A percentile compares a stretch with the other conserved stretches of the same genome.
These are phyloP conservation scores for Pemphredon lugubris DNA, from an alignment of 2,888 invertebrate genomes.

Conservation along the genomic window DNA sequence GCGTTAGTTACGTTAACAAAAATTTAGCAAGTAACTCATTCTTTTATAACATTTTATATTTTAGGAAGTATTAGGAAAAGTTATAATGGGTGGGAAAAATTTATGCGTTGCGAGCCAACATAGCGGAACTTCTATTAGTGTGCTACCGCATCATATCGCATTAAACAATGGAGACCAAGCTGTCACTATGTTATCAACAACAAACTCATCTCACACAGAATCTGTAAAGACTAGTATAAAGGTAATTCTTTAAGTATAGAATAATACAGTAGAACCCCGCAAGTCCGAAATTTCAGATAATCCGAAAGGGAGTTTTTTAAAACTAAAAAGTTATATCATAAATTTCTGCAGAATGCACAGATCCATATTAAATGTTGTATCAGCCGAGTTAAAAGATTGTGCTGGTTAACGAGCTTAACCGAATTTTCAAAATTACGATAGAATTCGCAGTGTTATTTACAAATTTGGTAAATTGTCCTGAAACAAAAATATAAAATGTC, in stretches of 20 bases:
- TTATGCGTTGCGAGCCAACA: slow-evolving; percentile 70
- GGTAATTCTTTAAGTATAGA: slow-evolving; percentile 46
- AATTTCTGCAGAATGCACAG: too few relatives aligned
- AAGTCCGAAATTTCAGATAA: too few relatives aligned
- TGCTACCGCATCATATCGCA: slow-evolving; percentile 68
- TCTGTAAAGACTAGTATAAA: slow-evolving; percentile 62
- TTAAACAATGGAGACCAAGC: slow-evolving; percentile 72
- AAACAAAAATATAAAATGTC: too few relatives aligned
- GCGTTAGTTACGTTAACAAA: background rate
- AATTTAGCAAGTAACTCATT: background rate
- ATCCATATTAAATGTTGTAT: too few relatives aligned
- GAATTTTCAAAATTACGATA: too few relatives aligned
- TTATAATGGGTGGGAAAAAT: slow-evolving; percentile 77
- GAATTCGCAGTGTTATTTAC: too few relatives aligned
- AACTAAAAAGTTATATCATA: too few relatives aligned
- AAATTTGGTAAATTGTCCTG: too few relatives aligned
- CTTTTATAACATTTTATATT: slow-evolving; percentile 18
- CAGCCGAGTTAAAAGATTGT: too few relatives aligned
- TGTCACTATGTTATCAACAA: slow-evolving; percentile 57
- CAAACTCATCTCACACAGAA: slow-evolving; percentile 62
- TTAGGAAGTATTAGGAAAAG: slow-evolving; percentile 77
- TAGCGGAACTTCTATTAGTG: slow-evolving; percentile 63
- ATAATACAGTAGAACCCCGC: background rate
- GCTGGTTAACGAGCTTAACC: too few relatives aligned
- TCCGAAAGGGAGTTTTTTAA: too few relatives aligned